Percentiles rank a stretch among this genome's conserved stretches.
Evolutionary conservation across 1,140 invertebrate genomes (phyloP).

Genomic region (Augochlora pura): DNA sequence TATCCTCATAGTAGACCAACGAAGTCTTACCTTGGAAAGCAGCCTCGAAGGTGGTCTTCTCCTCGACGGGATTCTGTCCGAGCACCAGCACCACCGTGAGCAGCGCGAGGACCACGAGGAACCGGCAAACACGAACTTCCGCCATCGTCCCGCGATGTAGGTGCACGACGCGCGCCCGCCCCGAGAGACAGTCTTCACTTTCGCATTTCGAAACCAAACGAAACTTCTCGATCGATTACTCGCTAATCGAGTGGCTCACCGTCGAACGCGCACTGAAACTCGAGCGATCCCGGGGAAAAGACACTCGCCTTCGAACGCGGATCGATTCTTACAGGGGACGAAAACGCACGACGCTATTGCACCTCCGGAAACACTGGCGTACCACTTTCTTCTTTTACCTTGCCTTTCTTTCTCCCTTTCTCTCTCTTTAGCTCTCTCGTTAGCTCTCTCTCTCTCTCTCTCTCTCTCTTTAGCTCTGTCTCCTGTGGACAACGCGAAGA

Average conservation of each 20-base stretch:
- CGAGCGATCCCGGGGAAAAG: not conserved
- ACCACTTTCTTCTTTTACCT: not conserved
- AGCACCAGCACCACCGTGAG: constrained; percentile 57
- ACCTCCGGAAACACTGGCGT: constrained; percentile 14
- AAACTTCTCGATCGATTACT: constrained; percentile 25
- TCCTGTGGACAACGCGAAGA: not conserved
- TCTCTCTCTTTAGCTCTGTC: too few relatives aligned
- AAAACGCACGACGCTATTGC: not conserved
- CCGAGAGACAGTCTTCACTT: constrained; percentile 47
- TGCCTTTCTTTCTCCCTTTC: too few relatives aligned
- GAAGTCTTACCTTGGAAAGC: constrained; percentile 82
- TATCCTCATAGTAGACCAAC: too few relatives aligned
- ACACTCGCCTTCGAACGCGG: constrained; percentile 7
- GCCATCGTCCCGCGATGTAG: constrained; percentile 64
- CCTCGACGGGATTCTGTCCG: constrained; percentile 74
- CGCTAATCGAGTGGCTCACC: constrained; percentile 10
- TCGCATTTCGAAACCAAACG: constrained; percentile 38
- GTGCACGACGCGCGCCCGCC: constrained; percentile 55
- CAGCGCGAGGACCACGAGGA: constrained; percentile 70
- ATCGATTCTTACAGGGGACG: not conserved
- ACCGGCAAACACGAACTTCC: constrained; percentile 64
- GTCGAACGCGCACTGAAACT: constrained; percentile 29
- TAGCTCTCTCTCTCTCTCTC: too few relatives aligned
- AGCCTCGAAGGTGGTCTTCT: constrained; percentile 80
- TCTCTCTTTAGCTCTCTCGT: too few relatives aligned